phyloP scores from a whole-genome alignment of 1,140 invertebrate species.

The Zaprionus kolodkinae region DNA sequence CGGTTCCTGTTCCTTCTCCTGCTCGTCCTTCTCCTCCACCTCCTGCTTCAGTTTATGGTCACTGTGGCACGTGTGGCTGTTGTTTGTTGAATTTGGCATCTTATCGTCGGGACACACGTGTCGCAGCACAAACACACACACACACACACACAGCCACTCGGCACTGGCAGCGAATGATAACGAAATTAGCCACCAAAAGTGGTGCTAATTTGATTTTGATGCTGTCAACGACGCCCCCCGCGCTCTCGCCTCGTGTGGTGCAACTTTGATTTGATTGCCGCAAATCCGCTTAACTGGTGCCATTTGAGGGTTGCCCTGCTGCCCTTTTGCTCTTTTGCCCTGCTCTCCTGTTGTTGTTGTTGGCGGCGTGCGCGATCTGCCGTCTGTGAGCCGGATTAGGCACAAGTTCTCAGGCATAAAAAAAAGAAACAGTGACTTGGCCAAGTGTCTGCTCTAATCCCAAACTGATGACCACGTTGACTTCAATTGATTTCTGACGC shows the following conservation, averaged over 20 bases:
- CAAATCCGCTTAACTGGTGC: constrained; percentile 64
- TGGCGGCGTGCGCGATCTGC: constrained; percentile 15
- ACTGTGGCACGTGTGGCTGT: constrained; percentile 56
- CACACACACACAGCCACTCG: not conserved
- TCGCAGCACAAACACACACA: not conserved
- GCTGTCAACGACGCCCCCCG: constrained; percentile 24
- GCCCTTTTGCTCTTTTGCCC: not conserved
- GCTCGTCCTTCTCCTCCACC: not conserved
- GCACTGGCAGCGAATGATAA: constrained; percentile 59
- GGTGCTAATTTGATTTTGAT: constrained; percentile 79
- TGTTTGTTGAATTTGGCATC: constrained; percentile 53
- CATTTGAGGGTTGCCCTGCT: constrained; percentile 31
- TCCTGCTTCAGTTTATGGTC: constrained; percentile 14
- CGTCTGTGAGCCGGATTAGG: constrained; percentile 68
- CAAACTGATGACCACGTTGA: constrained; percentile 35
- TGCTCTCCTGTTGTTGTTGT: not conserved
- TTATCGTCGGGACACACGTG: constrained; percentile 67
- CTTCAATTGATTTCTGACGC: constrained; percentile 29
- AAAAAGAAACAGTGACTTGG: constrained; percentile 11
- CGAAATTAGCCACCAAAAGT: constrained; percentile 77
- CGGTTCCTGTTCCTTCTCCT: not conserved
- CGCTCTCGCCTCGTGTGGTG: constrained; percentile 28
- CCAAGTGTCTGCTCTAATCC: constrained; percentile 39
- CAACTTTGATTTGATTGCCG: constrained; percentile 65
- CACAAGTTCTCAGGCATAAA: constrained; percentile 53